Conservation (phyloP, 2,113 vertebrate species). For the Nannobrachium achirus region DNA sequence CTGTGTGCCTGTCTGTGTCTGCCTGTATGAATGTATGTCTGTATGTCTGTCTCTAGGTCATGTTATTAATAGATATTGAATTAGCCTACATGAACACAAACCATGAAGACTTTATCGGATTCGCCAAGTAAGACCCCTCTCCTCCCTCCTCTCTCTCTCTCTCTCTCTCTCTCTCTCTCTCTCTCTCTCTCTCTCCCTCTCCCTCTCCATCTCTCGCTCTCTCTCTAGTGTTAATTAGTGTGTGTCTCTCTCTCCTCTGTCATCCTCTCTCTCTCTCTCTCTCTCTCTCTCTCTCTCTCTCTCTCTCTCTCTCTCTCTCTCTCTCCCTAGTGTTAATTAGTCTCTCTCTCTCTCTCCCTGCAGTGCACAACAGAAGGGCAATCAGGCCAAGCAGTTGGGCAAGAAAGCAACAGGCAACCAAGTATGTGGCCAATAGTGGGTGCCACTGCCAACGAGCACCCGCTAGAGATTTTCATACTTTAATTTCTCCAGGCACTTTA, state of each 20-base stretch:
- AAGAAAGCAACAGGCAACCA: constrained; percentile 95
- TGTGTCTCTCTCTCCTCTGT: neutral
- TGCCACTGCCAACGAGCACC: neutral
- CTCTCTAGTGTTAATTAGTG: too few species aligned
- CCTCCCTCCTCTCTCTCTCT: neutral
- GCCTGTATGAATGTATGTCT: neutral
- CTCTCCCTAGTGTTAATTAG: too few species aligned
- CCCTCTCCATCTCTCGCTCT: neutral
- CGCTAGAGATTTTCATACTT: neutral
- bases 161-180: neutral
- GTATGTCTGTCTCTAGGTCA: constrained; percentile 43
- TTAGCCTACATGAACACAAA: constrained; percentile 67
- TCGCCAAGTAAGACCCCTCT: constrained; percentile 56
- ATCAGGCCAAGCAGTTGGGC: constrained; percentile 93
- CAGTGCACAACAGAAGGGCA: constrained; percentile 96
- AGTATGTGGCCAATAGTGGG: constrained; percentile 69
- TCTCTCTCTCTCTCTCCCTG: constrained; percentile 20
- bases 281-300: constrained; percentile 1
- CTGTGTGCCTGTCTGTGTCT: constrained; percentile 22
- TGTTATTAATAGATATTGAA: constrained; percentile 66
- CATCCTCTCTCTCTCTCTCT: neutral
- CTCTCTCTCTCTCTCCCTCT: neutral
- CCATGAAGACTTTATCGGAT: constrained; percentile 70
- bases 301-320: constrained; percentile 26
- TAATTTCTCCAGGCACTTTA: too few species aligned